Percentiles rank a stretch among this genome's conserved stretches.
These are phyloP conservation scores for Himalopsyche kuldschensis DNA, from an alignment of 2,888 invertebrate genomes.

Conservation along the genomic window DNA sequence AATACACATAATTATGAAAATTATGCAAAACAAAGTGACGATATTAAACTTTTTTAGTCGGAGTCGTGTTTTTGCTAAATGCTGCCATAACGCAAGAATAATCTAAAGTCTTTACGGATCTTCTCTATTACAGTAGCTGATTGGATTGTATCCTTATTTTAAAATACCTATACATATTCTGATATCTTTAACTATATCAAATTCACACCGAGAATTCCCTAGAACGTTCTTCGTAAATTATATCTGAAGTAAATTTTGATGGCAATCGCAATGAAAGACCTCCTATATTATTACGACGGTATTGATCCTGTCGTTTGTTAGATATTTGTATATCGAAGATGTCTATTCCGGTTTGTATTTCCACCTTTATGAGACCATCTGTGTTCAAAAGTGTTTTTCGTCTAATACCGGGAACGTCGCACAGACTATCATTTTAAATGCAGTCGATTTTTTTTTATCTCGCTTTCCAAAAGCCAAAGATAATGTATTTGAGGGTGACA, in stretches of 20 bases:
- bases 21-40: too few relatives aligned
- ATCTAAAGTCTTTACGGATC: too few relatives aligned
- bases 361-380: conserved; percentile 35
- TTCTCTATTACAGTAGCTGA: too few relatives aligned
- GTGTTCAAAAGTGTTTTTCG: conserved; percentile 14
- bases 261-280: background rate
- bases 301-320: conserved; percentile 33
- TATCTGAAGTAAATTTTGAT: background rate
- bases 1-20: too few relatives aligned
- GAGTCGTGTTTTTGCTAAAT: too few relatives aligned
- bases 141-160: too few relatives aligned
- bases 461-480: background rate
- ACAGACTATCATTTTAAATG: background rate
- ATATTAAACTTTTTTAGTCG: too few relatives aligned
- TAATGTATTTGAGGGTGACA: background rate
- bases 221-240: background rate
- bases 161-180: too few relatives aligned
- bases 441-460: background rate
- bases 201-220: background rate
- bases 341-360: conserved; percentile 33
- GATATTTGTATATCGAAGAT: conserved; percentile 35
- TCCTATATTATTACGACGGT: conserved; percentile 27
- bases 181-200: too few relatives aligned
- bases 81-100: too few relatives aligned
- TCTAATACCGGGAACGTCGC: background rate